A percentile compares a stretch with the other conserved stretches of the same genome.
Evolutionary conservation across 2,888 invertebrate genomes (phyloP).

Genomic region (Ophion ventricosus): DNA sequence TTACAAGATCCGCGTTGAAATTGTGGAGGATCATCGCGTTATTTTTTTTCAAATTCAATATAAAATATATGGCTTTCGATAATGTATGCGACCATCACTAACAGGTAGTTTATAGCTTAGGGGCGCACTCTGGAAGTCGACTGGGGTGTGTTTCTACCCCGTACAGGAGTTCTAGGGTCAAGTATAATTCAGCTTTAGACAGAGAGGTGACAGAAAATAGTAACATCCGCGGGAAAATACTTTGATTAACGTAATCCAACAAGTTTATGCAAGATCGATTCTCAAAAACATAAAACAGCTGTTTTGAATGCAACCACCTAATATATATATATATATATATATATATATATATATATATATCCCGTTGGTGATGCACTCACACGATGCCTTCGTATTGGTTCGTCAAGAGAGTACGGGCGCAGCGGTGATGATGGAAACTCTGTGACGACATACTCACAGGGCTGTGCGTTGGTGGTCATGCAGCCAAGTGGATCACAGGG

Average conservation of each 20-base stretch:
- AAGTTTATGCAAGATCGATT: not conserved
- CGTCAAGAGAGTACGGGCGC: not conserved
- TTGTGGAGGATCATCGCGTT: no score
- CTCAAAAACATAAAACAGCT: not conserved
- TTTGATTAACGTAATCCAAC: not conserved
- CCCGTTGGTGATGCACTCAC: constrained; percentile 19
- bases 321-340: not conserved
- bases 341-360: constrained; percentile 16
- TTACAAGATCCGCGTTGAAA: no score
- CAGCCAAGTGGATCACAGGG: constrained; percentile 79
- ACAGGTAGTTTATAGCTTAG: no score
- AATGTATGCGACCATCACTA: no score
- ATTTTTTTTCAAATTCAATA: no score
- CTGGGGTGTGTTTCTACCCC: no score
- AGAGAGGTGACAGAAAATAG: not conserved
- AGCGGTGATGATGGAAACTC: constrained; percentile 52
- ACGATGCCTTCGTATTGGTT: constrained; percentile 70
- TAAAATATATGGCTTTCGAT: no score
- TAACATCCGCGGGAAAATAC: not conserved
- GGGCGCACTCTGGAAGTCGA: no score
- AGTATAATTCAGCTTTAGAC: not conserved
- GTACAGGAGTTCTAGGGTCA: no score
- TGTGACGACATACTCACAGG: constrained; percentile 69
- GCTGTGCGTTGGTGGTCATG: constrained; percentile 69
- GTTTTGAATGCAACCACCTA: not conserved